phyloP scores from a whole-genome alignment of 2,113 vertebrate genomes.

The Bothrops jararaca region DNA sequence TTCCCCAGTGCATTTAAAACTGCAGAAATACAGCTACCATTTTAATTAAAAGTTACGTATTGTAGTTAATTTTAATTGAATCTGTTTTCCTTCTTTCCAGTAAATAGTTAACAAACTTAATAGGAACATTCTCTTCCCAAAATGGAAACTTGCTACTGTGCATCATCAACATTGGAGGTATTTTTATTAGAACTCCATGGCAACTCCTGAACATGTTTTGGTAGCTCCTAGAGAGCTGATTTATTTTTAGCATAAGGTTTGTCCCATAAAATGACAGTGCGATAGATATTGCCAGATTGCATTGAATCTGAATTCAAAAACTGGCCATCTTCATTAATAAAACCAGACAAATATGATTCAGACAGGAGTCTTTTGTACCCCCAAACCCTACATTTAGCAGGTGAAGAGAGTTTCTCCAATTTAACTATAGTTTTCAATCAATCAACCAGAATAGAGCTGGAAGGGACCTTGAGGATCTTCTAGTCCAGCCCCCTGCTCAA shows the following conservation, averaged over 20 bases:
- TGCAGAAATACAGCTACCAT: not conserved
- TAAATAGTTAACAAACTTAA: slow-evolving; percentile 7
- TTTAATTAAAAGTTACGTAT: not conserved
- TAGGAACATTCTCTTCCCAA: not conserved
- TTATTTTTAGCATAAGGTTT: slow-evolving; percentile 10
- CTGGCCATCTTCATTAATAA: not conserved
- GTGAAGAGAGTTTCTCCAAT: not conserved
- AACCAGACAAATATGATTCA: not conserved
- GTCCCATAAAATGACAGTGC: not conserved
- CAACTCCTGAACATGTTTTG: slow-evolving; percentile 12
- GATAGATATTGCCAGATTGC: not conserved
- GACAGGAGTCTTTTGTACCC: not conserved
- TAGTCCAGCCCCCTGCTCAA: not conserved
- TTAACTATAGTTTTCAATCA: not conserved
- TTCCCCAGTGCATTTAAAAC: not conserved
- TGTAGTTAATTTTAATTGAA: not conserved
- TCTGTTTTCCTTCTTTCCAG: not conserved
- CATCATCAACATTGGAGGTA: slow-evolving; percentile 14
- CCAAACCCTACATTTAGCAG: not conserved
- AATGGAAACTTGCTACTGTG: not conserved
- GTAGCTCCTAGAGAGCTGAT: slow-evolving; percentile 2
- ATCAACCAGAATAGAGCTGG: not conserved
- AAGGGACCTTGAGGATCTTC: not conserved
- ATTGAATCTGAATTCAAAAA: not conserved
- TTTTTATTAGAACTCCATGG: slow-evolving; percentile 25